Conservation (phyloP, 2,113 vertebrate species). For the Anas platyrhynchos region DNA sequence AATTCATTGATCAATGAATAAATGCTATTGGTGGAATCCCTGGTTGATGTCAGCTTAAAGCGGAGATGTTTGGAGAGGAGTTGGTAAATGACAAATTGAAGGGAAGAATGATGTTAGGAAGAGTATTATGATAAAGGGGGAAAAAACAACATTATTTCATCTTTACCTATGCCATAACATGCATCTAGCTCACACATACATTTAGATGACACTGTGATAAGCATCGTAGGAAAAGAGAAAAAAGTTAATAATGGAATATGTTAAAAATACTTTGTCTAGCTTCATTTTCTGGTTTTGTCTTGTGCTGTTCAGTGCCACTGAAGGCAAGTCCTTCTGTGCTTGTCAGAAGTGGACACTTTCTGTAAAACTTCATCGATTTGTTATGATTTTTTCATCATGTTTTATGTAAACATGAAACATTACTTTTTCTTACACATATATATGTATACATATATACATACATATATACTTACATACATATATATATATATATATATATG, state of each 20-base stretch:
- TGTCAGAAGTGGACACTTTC: not conserved
- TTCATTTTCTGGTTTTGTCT: not conserved
- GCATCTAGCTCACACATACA: not conserved
- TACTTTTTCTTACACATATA: not conserved
- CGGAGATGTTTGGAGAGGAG: not conserved
- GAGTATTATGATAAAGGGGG: not conserved
- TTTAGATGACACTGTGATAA: not conserved
- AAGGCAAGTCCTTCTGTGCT: conserved; percentile 50
- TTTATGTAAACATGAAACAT: not conserved
- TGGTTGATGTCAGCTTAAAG: not conserved
- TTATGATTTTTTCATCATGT: not conserved
- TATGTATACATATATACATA: too few species aligned
- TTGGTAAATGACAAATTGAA: not conserved
- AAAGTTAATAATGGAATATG: not conserved
- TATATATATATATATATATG: not conserved
- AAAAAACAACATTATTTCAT: not conserved
- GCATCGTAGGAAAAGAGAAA: not conserved
- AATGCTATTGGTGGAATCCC: not conserved
- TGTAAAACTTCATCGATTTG: not conserved
- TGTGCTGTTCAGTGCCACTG: conserved; percentile 47
- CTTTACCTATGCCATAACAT: not conserved
- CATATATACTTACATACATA: too few species aligned
- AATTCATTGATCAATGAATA: not conserved
- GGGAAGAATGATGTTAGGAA: not conserved
- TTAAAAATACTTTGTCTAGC: not conserved